phyloP scores from a whole-genome alignment of 1,140 invertebrate genomes.

The Drosophila grimshawi region DNA sequence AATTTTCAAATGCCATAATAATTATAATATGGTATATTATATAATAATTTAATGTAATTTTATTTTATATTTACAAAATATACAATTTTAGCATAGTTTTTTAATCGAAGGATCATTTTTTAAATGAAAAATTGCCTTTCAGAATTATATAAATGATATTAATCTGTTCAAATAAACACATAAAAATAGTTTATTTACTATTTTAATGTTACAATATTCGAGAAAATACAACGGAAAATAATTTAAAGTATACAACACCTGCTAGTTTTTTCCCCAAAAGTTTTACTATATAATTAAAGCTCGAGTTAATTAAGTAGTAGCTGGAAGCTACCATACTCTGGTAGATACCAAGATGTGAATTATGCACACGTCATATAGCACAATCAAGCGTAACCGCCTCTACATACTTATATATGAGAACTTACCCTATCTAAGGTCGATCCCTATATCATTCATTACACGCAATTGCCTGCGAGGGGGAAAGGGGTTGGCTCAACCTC shows the following conservation, averaged over 20 bases:
- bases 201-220: too few species aligned
- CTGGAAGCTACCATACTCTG: slow-evolving; percentile 8
- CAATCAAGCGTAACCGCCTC: slow-evolving; percentile 80
- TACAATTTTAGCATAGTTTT: too few species aligned
- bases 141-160: too few species aligned
- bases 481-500: slow-evolving; percentile 41
- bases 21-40: too few species aligned
- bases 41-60: too few species aligned
- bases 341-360: slow-evolving; percentile 35
- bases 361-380: slow-evolving; percentile 77
- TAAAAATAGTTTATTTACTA: too few species aligned
- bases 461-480: slow-evolving; percentile 62
- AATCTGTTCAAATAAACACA: too few species aligned
- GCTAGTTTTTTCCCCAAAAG: background rate
- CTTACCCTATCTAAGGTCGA: slow-evolving; percentile 46
- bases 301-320: slow-evolving; percentile 15
- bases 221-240: background rate
- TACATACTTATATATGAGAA: slow-evolving; percentile 8
- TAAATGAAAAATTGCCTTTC: too few species aligned
- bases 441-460: slow-evolving; percentile 61
- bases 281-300: slow-evolving; percentile 43
- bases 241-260: slow-evolving; percentile 9
- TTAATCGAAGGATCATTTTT: too few species aligned
- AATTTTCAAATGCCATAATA: too few species aligned
- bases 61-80: too few species aligned